These are phyloP conservation scores for Acrocephalus kingi DNA, from an alignment of 2,113 vertebrate genomes.

Conservation along the genomic window DNA sequence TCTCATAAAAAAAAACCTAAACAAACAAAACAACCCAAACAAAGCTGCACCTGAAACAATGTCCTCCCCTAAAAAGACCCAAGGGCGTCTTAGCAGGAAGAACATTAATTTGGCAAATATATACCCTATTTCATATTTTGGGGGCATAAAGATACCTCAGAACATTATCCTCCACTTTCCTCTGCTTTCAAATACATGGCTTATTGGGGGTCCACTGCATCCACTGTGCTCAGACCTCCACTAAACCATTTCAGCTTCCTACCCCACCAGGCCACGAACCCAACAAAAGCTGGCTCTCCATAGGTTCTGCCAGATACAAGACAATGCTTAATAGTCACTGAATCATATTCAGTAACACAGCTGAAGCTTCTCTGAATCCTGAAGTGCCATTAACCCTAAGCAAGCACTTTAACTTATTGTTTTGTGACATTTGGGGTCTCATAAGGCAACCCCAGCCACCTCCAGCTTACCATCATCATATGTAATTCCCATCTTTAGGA, in stretches of 20 bases:
- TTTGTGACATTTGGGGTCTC: background rate
- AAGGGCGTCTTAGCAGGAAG: background rate
- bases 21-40: background rate
- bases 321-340: background rate
- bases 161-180: background rate
- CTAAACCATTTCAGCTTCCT: background rate
- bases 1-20: background rate
- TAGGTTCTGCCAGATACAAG: background rate
- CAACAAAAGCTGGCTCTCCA: background rate
- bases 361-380: background rate
- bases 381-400: background rate
- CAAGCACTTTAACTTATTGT: background rate
- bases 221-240: background rate
- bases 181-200: background rate
- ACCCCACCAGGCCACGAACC: rapidly evolving
- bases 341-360: background rate
- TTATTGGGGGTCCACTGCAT: background rate
- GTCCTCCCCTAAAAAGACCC: background rate
- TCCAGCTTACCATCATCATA: background rate
- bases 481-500: background rate
- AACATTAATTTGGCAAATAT: background rate
- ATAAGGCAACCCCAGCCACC: background rate
- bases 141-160: background rate
- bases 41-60: background rate
- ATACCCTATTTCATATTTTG: background rate